A percentile compares a stretch with the other conserved stretches of the same genome.
phyloP scores from a whole-genome alignment of 2,113 vertebrate species.

The Alectura lathami region DNA sequence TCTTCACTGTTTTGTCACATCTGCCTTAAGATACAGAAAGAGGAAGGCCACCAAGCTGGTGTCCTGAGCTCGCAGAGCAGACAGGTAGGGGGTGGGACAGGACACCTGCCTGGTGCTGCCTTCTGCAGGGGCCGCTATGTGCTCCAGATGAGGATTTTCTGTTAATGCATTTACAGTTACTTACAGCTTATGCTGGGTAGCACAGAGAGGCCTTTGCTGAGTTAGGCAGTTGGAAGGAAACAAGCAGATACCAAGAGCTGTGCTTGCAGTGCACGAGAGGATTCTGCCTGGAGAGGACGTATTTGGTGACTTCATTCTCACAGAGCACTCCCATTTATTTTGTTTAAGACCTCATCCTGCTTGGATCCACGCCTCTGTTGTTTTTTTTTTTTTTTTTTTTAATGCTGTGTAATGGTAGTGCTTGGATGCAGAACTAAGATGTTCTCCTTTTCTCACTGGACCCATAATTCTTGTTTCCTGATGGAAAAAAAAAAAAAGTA shows the following conservation, averaged over 20 bases:
- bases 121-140: background rate
- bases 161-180: background rate
- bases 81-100: background rate
- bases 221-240: slow-evolving; percentile 23
- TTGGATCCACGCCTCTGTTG: background rate
- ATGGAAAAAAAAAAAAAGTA: background rate
- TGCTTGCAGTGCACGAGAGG: background rate
- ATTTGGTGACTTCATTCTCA: background rate
- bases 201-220: background rate
- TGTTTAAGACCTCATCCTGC: background rate
- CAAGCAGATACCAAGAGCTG: background rate
- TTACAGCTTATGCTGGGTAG: background rate
- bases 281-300: slow-evolving; percentile 21
- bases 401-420: background rate
- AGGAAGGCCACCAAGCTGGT: background rate
- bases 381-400: slow-evolving; percentile 29
- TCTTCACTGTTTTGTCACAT: accelerated
- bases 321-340: background rate
- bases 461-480: background rate
- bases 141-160: background rate
- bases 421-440: background rate
- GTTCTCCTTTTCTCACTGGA: background rate
- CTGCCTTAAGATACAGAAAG: background rate
- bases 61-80: background rate
- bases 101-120: background rate